Base-by-base conservation (phyloP, 1,140 invertebrate species). In the Adelges cooleyi region DNA sequence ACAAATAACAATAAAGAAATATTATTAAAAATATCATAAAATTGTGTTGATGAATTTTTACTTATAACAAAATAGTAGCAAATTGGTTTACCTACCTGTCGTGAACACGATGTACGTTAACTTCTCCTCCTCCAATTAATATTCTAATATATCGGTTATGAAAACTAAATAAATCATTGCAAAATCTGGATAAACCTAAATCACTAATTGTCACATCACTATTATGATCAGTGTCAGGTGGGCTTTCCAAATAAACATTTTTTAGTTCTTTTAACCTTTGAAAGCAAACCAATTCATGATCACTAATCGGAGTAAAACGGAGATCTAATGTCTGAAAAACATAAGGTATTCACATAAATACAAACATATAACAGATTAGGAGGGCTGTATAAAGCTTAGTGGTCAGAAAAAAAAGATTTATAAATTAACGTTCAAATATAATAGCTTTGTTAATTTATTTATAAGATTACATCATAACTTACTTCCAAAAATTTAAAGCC, bases 401-500 rank as follows among this genome's bases (percentile, higher is more conserved):
- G n/a, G n/a, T n/a, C n/a, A n/a, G n/a, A n/a, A n/a, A n/a, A n/a
- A n/a, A n/a, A n/a, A n/a, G n/a, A n/a, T n/a, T n/a, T n/a, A n/a
- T n/a, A n/a, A n/a, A n/a, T n/a, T n/a, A n/a, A n/a, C n/a, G n/a
- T n/a, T n/a, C n/a, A n/a, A n/a, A n/a, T n/a, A n/a, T n/a, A n/a
- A n/a, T n/a, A n/a, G n/a, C n/a, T n/a, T n/a, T n/a, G n/a, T n/a
- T n/a, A n/a, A n/a, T n/a, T n/a, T n/a, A n/a, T n/a, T n/a, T n/a
- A n/a, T n/a, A n/a, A n/a, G n/a, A n/a, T n/a, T n/a, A 33, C 11
- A 33, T 33, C 5, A 70, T 40, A 27, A 49, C 68, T 70, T 75
- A 84, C 84, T 77, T 83, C 78, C 11, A 86, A 71, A 20, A 76
- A 74, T 71, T 78, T 78, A 68, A 87, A 86, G 17, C 86, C 86